Evolutionary conservation across 1,140 invertebrate species (phyloP).

Genomic region (Hylaeus volcanicus): DNA sequence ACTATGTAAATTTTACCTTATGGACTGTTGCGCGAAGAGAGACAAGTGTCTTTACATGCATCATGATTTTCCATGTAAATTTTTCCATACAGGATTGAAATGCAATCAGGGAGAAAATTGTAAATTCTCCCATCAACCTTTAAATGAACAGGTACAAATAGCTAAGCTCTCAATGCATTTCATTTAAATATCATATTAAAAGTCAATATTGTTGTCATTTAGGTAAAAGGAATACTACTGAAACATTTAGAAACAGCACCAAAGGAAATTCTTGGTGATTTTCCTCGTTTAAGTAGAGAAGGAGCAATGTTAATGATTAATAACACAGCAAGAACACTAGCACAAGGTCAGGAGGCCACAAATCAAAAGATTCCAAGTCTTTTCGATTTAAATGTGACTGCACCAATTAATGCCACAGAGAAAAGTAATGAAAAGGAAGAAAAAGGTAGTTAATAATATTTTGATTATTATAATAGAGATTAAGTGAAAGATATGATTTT

Average conservation of each 20-base stretch:
- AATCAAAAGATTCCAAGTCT: constrained; percentile 78
- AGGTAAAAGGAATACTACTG: constrained; percentile 79
- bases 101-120: constrained; percentile 91
- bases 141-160: constrained; percentile 85
- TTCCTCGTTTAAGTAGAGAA: constrained; percentile 89
- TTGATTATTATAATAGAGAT: neutral
- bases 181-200: constrained; percentile 78
- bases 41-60: constrained; percentile 98
- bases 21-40: constrained; percentile 96
- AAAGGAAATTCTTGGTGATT: constrained; percentile 93
- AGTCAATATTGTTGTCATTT: constrained; percentile 23
- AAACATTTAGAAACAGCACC: constrained; percentile 94
- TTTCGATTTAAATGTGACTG: constrained; percentile 73
- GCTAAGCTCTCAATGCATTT: constrained; percentile 79
- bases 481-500: neutral
- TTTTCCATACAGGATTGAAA: constrained; percentile 94
- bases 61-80: constrained; percentile 98
- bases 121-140: constrained; percentile 95
- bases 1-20: constrained; percentile 97
- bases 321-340: constrained; percentile 85
- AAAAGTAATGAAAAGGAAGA: constrained; percentile 71
- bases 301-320: constrained; percentile 87
- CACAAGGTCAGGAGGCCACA: constrained; percentile 75
- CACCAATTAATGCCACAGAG: constrained; percentile 56
- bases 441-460: constrained; percentile 66